These are phyloP conservation scores for Willisornis vidua DNA, from an alignment of 2,113 vertebrate genomes.

Conservation along the genomic window DNA sequence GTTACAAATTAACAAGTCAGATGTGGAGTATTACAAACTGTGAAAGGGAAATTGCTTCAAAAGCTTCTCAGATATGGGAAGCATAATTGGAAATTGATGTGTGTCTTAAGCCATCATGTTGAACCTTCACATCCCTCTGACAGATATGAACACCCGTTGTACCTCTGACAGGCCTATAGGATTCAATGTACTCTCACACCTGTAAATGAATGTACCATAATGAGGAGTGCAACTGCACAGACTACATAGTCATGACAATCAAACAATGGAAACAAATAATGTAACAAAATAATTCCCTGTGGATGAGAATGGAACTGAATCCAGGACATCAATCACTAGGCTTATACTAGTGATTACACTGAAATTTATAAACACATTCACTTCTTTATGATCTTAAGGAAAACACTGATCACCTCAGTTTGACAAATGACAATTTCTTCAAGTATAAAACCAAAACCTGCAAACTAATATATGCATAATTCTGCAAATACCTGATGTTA, in stretches of 20 bases:
- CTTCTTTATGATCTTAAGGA: neutral
- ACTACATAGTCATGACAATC: neutral
- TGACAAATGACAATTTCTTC: neutral
- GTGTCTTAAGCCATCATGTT: neutral
- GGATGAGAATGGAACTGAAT: neutral
- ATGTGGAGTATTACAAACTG: neutral
- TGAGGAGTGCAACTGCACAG: neutral
- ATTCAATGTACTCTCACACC: neutral
- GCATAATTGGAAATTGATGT: fast-evolving
- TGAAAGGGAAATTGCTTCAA: neutral
- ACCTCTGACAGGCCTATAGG: neutral
- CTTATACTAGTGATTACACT: neutral
- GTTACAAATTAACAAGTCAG: neutral
- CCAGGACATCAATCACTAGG: neutral
- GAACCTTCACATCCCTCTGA: neutral
- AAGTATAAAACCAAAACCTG: neutral
- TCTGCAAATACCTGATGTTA: neutral
- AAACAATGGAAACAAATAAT: neutral
- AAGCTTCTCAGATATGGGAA: neutral
- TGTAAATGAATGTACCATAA: neutral
- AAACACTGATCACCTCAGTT: neutral
- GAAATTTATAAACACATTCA: neutral
- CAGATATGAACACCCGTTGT: fast-evolving
- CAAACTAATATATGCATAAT: neutral
- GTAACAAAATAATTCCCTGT: neutral